Evolutionary conservation across 2,888 invertebrate species (phyloP).

Genomic region (Drosophila trichaetosa): DNA sequence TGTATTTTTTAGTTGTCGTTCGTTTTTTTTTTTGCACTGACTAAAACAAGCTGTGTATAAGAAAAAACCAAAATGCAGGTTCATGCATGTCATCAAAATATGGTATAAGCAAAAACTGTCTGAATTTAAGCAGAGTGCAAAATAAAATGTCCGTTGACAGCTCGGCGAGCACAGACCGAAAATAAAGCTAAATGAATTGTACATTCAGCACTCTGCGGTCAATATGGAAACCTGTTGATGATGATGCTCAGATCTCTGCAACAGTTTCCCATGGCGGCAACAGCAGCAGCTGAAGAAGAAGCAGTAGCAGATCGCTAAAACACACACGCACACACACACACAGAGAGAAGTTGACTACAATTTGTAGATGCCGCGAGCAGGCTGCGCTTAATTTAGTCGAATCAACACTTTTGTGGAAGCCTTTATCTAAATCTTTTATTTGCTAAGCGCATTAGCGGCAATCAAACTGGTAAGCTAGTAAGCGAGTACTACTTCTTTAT

Average conservation of each 20-base stretch:
- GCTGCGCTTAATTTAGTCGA: conserved; percentile 70
- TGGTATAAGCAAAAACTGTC: conserved; percentile 1
- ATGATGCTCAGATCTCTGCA: conserved; percentile 32
- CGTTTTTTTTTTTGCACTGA: neutral
- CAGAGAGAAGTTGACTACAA: conserved; percentile 64
- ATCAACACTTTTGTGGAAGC: conserved; percentile 67
- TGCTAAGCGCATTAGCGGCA: conserved; percentile 59
- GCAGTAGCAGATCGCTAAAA: neutral
- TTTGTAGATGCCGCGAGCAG: conserved; percentile 54
- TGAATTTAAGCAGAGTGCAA: conserved; percentile 22
- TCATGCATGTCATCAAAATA: conserved; percentile 7
- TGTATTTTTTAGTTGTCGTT: neutral
- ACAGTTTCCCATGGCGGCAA: conserved; percentile 58
- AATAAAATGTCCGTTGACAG: conserved; percentile 57
- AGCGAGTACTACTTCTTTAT: neutral
- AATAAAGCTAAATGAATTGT: conserved; percentile 38
- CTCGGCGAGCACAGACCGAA: conserved; percentile 44
- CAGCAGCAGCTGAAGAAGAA: conserved; percentile 5
- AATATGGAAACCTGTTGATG: conserved; percentile 63
- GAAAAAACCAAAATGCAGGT: neutral
- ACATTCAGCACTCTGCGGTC: conserved; percentile 41
- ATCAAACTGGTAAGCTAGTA: conserved; percentile 55
- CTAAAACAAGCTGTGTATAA: neutral
- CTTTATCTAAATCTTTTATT: conserved; percentile 60
- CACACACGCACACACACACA: neutral